phyloP scores from a whole-genome alignment of 2,113 vertebrate genomes.

The Python bivittatus region DNA sequence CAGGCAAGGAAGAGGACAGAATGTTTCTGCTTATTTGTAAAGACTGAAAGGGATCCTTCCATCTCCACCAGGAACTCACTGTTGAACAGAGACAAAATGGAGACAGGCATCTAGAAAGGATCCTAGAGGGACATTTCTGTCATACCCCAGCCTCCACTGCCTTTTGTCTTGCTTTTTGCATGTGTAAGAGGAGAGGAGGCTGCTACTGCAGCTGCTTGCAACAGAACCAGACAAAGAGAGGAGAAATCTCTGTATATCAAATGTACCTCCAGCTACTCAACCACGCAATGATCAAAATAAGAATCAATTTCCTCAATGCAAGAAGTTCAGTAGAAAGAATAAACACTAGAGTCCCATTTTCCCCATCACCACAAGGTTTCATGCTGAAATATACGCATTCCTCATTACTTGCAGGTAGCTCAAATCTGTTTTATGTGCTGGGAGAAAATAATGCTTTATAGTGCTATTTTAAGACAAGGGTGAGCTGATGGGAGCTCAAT shows the following conservation, averaged over 20 bases:
- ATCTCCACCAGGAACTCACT: background rate
- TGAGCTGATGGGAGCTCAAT: conserved; percentile 8
- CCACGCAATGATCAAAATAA: background rate
- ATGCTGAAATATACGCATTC: background rate
- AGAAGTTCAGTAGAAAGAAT: conserved; percentile 12
- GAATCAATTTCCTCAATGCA: background rate
- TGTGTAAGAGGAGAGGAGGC: background rate
- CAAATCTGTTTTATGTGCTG: background rate
- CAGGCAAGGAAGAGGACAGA: background rate
- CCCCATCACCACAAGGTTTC: background rate
- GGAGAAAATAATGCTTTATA: background rate
- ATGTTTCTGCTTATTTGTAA: background rate
- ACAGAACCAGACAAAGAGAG: background rate
- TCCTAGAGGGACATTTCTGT: background rate
- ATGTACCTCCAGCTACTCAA: background rate
- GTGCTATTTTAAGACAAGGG: conserved; percentile 1
- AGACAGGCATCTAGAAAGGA: background rate
- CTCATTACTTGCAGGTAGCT: background rate
- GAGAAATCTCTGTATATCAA: background rate
- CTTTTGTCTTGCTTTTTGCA: background rate
- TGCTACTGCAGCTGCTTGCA: background rate
- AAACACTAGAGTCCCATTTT: background rate
- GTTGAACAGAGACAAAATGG: background rate
- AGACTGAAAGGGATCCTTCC: background rate
- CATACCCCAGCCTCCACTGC: background rate